These are phyloP conservation scores for Brachyistius frenatus DNA, from an alignment of 2,113 vertebrate genomes.

Conservation along the genomic window DNA sequence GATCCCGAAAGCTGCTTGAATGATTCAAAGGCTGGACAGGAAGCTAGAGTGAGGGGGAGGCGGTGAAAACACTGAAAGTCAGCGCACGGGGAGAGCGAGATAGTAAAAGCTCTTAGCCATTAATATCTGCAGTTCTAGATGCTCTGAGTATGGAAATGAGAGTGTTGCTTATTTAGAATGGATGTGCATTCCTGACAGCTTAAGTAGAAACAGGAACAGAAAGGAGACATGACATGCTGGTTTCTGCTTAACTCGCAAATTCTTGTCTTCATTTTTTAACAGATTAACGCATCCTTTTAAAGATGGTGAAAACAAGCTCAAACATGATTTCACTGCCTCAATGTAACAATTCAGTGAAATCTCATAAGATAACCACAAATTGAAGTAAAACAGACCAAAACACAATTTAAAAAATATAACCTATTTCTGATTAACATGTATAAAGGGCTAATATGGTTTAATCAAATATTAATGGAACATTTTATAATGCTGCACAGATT, in stretches of 20 bases:
- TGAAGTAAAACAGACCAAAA: too few species aligned
- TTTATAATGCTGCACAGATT: too few species aligned
- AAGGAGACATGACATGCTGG: slow-evolving; percentile 17
- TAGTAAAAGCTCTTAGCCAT: slow-evolving; percentile 45
- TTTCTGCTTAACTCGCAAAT: neutral
- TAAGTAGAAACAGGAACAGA: neutral
- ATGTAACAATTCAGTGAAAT: too few species aligned
- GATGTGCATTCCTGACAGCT: slow-evolving; percentile 21
- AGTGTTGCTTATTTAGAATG: slow-evolving; percentile 9
- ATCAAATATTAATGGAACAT: too few species aligned
- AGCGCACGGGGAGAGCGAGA: slow-evolving; percentile 27
- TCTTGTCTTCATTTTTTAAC: neutral
- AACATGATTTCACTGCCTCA: too few species aligned
- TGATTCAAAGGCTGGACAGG: slow-evolving; percentile 46
- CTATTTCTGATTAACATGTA: too few species aligned
- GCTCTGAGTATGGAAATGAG: slow-evolving; percentile 39
- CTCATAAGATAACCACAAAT: neutral
- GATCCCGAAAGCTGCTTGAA: slow-evolving; percentile 33
- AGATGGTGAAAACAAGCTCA: neutral
- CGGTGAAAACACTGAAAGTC: neutral
- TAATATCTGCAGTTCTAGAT: slow-evolving; percentile 39
- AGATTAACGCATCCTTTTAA: neutral
- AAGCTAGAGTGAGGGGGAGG: slow-evolving; percentile 25
- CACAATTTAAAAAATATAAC: too few species aligned
- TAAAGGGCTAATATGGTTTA: too few species aligned